Base-by-base conservation (phyloP, 1,140 invertebrate species). In the Trigoniulus corallinus region DNA sequence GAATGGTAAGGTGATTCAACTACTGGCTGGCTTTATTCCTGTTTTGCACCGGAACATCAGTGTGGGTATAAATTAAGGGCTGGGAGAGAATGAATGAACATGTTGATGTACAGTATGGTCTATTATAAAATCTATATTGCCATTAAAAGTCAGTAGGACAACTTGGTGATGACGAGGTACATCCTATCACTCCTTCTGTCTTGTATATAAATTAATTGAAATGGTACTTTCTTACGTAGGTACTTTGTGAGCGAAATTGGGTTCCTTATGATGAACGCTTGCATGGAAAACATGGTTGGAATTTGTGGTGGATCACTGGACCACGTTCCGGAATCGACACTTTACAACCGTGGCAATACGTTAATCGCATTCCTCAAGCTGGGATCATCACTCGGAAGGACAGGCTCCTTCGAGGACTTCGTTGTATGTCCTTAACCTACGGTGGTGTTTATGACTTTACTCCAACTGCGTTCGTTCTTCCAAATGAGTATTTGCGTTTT, bases 311-410 rank as follows among this genome's bases (percentile, higher is more conserved):
- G 84, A 55, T 73, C 74, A 62, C 78, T 2, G 76, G 76, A 10
- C 18, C 18, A 4, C 74, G 81, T 0, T 66, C 73, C 18, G 72
- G 73, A 13, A 75, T 80, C 61, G 79, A 82, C 56, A 79, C 77
- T 58, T 68, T 69, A 86, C 34, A 72, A 75, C 25, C 72, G 78
- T 54, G 82, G 79, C 66, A 85, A 78, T 82, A 81, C 50, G 77
- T 85, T 54, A 88, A 88, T 63, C 82, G 86, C 58, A 84, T 86
- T 60, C 83, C 84, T 1, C 82, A 84, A 63, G 80, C 80, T 25
- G 77, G 78, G 1, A 12, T 2, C 7, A 84, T 88, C 58, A 87
- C 84, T 55, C 72, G 77, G 42, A 88, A 89, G 60, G 84, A 88
- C 59, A 79, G 77, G 57, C 69, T 88, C 37, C 79, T 82, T 1